phyloP scores from a whole-genome alignment of 1,140 invertebrate genomes.

The Macrosteles quadrilineatus region DNA sequence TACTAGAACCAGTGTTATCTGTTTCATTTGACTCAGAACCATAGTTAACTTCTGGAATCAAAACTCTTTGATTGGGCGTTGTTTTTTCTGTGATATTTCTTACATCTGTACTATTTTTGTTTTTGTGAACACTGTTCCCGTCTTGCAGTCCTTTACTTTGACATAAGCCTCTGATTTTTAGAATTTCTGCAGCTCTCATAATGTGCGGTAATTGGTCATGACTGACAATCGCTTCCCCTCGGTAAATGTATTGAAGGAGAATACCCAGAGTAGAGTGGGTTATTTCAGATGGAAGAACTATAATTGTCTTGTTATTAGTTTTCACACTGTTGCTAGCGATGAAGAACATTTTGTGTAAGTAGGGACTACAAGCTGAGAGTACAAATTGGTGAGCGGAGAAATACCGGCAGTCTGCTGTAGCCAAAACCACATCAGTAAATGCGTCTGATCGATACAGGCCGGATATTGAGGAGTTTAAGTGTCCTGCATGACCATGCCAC shows the following conservation, averaged over 20 bases:
- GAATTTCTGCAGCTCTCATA: slow-evolving; percentile 73
- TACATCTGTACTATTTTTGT: neutral
- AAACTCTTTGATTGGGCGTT: neutral
- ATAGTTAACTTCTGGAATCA: slow-evolving; percentile 11
- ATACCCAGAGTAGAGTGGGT: slow-evolving; percentile 75
- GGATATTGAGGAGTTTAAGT: slow-evolving; percentile 78
- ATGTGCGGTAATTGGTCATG: slow-evolving; percentile 79
- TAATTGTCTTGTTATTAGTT: slow-evolving; percentile 62
- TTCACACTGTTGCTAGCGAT: slow-evolving; percentile 57
- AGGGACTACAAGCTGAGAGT: slow-evolving; percentile 73
- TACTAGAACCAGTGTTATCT: slow-evolving; percentile 40
- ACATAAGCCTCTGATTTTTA: slow-evolving; percentile 60
- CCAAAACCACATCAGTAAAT: slow-evolving; percentile 81
- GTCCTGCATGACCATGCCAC: slow-evolving; percentile 80
- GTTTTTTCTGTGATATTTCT: neutral
- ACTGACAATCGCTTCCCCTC: slow-evolving; percentile 79
- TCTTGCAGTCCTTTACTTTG: slow-evolving; percentile 49
- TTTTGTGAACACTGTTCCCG: neutral
- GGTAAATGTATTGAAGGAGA: slow-evolving; percentile 85
- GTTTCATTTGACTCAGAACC: slow-evolving; percentile 49
- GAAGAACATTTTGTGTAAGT: slow-evolving; percentile 59
- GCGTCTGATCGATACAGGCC: slow-evolving; percentile 74
- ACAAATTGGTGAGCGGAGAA: slow-evolving; percentile 86
- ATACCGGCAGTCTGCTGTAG: slow-evolving; percentile 76
- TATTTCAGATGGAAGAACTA: slow-evolving; percentile 79